Conservation (phyloP, 2,113 vertebrate genomes). For the Oncorhynchus kisutch region DNA sequence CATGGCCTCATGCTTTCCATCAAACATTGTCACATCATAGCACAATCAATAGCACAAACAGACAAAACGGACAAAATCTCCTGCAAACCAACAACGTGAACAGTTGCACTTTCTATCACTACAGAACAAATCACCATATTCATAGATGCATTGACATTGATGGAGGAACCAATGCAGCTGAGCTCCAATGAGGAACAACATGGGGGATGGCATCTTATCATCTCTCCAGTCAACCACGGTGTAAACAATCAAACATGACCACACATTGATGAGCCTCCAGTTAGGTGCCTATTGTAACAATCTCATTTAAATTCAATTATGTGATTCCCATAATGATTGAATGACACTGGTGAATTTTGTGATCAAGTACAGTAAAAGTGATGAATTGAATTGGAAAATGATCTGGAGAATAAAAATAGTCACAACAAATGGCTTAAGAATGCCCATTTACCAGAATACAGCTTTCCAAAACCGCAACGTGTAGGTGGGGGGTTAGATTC, state of each 20-base stretch:
- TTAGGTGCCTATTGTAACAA: conserved; percentile 39
- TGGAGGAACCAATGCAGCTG: conserved; percentile 69
- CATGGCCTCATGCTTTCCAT: conserved; percentile 74
- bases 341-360: conserved; percentile 79
- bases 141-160: conserved; percentile 68
- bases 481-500: conserved; percentile 79
- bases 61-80: conserved; percentile 58
- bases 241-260: conserved; percentile 72
- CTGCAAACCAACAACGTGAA: conserved; percentile 57
- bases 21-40: conserved; percentile 37
- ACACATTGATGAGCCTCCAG: conserved; percentile 70
- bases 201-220: conserved; percentile 67
- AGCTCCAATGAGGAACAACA: conserved; percentile 59
- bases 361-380: conserved; percentile 75
- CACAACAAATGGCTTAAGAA: conserved; percentile 76
- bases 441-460: conserved; percentile 84
- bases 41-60: conserved; percentile 29
- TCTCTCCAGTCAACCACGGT: conserved; percentile 65
- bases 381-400: conserved; percentile 65
- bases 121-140: conserved; percentile 53
- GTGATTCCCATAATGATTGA: conserved; percentile 73
- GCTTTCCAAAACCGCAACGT: conserved; percentile 84
- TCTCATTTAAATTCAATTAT: conserved; percentile 33
- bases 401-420: conserved; percentile 64
- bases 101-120: conserved; percentile 64